Evolutionary conservation across 2,113 vertebrate genomes (phyloP), one percentile per base, ranked within the genome.

Genomic region (Taurulus bubalis): DNA sequence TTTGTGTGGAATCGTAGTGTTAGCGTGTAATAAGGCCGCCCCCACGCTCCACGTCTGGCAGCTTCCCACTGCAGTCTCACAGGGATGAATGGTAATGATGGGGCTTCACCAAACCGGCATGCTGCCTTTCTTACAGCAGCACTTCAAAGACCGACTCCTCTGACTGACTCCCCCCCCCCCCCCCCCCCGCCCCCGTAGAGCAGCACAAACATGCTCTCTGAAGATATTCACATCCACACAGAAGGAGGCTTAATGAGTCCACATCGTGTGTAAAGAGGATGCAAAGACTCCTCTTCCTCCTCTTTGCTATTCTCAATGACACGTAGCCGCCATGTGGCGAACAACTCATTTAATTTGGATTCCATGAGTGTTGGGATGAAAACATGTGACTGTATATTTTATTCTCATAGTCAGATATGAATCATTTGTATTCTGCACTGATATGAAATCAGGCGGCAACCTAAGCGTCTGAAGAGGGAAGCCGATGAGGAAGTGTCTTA

Each of bases 141-240:
- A 89, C 90, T 89, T 93, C 93, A 93, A 90, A 93, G 86, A 87
- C 90, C 89, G 78, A 62, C 83, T 90, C 80, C 24, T 82, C 89
- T 82, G 84, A 83, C 81, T 62, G 87, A 80, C 77, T 83, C 34
- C 75, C 30, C 64, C 14, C 14, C 42, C 38, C 38, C 38, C 5
- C 2, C 60, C 69, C 73, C 30, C 64, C 14, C 14, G 3, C 8
- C 40, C 40, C 7, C 71, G 79, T 67, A 71, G 82, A 88, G 42
- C 75, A 71, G 83, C 60, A 65, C 24, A 59, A 75, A 64, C 75
- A 70, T 22, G 40, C 59, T 63, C 59, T 64, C 71, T 49, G 62
- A 74, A 81, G 45, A 75, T 59, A 59, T 56, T 69, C 56, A 73
- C 72, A 70, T 51, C 53, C 51, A 24, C 51, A 55, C 5, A 40